phyloP scores from a whole-genome alignment of 2,888 invertebrate genomes.

The Leptogaster cylindrica region DNA sequence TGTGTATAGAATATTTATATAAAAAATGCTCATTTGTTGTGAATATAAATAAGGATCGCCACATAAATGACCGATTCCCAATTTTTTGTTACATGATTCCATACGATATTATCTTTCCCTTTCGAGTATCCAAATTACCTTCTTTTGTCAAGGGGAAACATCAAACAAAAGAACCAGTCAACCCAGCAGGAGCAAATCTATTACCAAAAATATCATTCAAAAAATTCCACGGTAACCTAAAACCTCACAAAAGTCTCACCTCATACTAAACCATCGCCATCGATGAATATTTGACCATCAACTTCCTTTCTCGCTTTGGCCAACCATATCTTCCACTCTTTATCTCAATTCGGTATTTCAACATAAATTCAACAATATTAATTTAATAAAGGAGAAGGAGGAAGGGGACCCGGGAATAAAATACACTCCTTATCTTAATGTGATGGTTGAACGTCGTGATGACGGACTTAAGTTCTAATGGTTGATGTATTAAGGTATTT shows the following conservation, averaged over 20 bases:
- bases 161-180: conserved; percentile 39
- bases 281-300: conserved; percentile 13
- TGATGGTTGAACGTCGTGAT: conserved; percentile 45
- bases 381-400: conserved; percentile 33
- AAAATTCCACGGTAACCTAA: conserved; percentile 39
- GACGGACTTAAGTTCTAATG: conserved; percentile 46
- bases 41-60: too few species aligned
- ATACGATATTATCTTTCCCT: conserved; percentile 27
- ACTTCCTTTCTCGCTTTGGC: conserved; percentile 2
- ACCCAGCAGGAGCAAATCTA: conserved; percentile 18
- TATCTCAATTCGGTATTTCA: conserved; percentile 15
- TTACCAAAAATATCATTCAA: conserved; percentile 17
- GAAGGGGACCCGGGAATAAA: conserved; percentile 7
- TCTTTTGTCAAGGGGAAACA: conserved; percentile 2
- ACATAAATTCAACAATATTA: conserved; percentile 36
- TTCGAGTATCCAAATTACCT: not conserved
- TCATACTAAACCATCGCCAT: conserved; percentile 6
- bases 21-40: too few species aligned
- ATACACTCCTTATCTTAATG: conserved; percentile 44
- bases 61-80: too few species aligned
- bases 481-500: conserved; percentile 37
- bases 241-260: conserved; percentile 41
- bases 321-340: not conserved
- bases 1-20: too few species aligned
- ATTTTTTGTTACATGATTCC: too few species aligned